Percentiles rank a stretch among this genome's conserved stretches.
These are phyloP conservation scores for Rhopalosiphum padi DNA, from an alignment of 1,140 invertebrate species.

Conservation along the genomic window DNA sequence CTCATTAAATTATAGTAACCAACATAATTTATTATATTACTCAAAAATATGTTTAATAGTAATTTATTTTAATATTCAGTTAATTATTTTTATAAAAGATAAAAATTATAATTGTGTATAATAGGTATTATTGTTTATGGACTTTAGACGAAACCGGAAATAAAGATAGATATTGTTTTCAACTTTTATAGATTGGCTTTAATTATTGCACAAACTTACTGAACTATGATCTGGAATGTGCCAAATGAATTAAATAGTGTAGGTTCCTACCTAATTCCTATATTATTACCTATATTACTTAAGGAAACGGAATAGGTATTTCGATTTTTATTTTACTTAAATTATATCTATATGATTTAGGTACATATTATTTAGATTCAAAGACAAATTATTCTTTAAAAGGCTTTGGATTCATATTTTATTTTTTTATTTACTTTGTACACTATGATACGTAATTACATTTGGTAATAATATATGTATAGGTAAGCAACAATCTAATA, in stretches of 20 bases:
- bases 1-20: neutral
- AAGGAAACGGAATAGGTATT: neutral
- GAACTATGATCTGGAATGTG: slow-evolving; percentile 10
- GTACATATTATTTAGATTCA: neutral
- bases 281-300: neutral
- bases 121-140: slow-evolving; percentile 2
- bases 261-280: neutral
- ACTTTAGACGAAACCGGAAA: slow-evolving; percentile 8
- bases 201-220: neutral
- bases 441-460: neutral
- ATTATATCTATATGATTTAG: neutral
- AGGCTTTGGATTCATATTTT: neutral
- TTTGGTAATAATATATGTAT: neutral
- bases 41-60: neutral
- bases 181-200: neutral
- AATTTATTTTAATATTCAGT: neutral
- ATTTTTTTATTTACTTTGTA: neutral
- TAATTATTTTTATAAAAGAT: neutral
- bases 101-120: neutral
- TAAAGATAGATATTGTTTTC: neutral
- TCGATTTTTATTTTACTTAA: neutral
- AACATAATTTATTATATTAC: neutral
- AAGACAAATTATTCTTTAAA: neutral
- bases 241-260: neutral
- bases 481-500: neutral